Base-by-base conservation (phyloP, 1,140 invertebrate genomes). In the Drosophila ironensis region DNA sequence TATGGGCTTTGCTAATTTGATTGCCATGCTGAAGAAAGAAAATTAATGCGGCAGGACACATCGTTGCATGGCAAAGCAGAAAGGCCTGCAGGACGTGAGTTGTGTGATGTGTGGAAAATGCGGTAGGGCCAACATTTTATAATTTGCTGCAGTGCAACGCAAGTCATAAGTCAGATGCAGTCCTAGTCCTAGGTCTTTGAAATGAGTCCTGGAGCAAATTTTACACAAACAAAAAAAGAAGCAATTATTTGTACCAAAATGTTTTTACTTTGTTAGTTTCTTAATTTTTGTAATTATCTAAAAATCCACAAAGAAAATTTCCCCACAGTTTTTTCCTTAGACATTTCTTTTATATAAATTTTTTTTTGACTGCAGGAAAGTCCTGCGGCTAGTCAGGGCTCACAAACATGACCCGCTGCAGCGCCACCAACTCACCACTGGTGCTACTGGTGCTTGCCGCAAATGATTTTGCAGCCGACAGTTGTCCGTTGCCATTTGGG, bases 391-490 rank as follows among this genome's bases (percentile, higher is more conserved):
- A 69, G 74, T 56, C 74, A 69, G 64, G 60, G 50, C 42, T 28
- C 50, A 14, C 35, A 51, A 35, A 54, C 41, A 53, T 37, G 61
- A n/a, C n/a, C n/a, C n/a, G n/a, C n/a, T n/a, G n/a, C n/a, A n/a
- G n/a, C 59, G 27, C 54, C 73, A 60, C 41, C 45, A 22, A 61
- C 22, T 22, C 22, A 1, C 6, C 22, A 16, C 16, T 44, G 1
- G 11, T 17, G 22, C 40, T 38, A n/a, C 22, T 19, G 12, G n/a
- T 48, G 14, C 41, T 47, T 17, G 60, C 74, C 75, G 38, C 74
- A 78, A 78, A 78, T 73, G 74, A 80, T 78, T 78, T 73, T 78
- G 74, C 74, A 80, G 75, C 66, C 74, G 75, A 78, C 75, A 78
- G 74, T 78, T 78, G 75, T 74, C 74, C 77, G 63, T 53, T 80